Base-by-base conservation (phyloP, 2,888 invertebrate genomes). In the Aelia acuminata region DNA sequence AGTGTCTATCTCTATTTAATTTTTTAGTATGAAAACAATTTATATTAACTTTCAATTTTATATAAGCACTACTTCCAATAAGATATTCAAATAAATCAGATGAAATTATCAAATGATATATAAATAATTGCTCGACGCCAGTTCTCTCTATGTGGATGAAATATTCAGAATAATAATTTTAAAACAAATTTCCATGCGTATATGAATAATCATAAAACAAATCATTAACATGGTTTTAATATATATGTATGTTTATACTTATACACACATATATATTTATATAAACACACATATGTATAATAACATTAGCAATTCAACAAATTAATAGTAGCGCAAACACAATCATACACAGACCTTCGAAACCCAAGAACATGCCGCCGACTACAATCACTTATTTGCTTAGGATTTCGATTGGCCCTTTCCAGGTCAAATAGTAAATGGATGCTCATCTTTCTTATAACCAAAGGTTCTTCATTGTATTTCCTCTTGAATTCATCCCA, bases 361-460 rank as follows among this genome's bases (percentile, higher is more conserved):
- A 1, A 26, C 18, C 20, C 31, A 47, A 80, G 80, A 80, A 80
- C 43, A 22, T 20, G 35, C 20, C 7, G 39, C n/a, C 43, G 80
- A 47, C 22, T 47, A 47, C n/a, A 43, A 80, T 43, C 80, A 80
- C 43, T 43, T 80, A 80, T 80, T 80, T 43, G 43, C 80, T 47
- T 80, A 20, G 13, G n/a, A n/a, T 80, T 80, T 80, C 80, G 80
- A 80, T 80, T 80, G 43, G 43, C 11, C 43, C 0, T 80, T 80
- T 80, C 80, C 80, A 80, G 80, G 80, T 80, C 80, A 80, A n/a
- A 10, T 7, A 80, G 80, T 43, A n/a, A 70, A 43, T 75, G 43
- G n/a, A n/a, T n/a, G n/a, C n/a, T n/a, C n/a, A n/a, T n/a, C n/a
- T n/a, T n/a, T n/a, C n/a, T n/a, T n/a, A n/a, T n/a, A n/a, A n/a